These are phyloP conservation scores for Myrmophylax atrothorax DNA, from an alignment of 2,113 vertebrate species.

Conservation along the genomic window DNA sequence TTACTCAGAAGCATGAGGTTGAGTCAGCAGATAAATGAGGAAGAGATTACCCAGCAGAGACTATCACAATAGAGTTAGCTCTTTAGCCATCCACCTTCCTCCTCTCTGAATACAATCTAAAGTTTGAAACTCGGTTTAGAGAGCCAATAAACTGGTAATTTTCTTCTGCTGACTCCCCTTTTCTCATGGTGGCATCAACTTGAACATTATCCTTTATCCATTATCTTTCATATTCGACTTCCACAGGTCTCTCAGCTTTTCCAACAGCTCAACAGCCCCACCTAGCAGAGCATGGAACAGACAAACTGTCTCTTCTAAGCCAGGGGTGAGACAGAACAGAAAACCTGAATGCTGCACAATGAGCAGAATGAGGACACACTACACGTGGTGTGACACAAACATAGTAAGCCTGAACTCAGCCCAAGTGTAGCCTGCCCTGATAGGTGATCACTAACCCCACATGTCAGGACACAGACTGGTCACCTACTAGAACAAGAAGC, in stretches of 20 bases:
- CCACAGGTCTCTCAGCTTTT: neutral
- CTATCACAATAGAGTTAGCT: neutral
- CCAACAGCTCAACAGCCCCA: slow-evolving; percentile 55
- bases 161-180: neutral
- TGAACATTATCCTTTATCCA: neutral
- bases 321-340: accelerated
- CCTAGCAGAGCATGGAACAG: neutral
- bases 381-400: accelerated
- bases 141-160: neutral
- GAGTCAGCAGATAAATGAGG: slow-evolving; percentile 45
- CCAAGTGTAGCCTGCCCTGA: accelerated
- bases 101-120: neutral
- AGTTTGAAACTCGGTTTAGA: neutral
- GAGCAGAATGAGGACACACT: neutral
- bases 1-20: slow-evolving; percentile 41
- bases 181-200: neutral
- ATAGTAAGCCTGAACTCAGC: neutral
- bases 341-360: neutral
- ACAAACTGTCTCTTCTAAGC: neutral
- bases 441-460: neutral
- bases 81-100: neutral
- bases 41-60: slow-evolving; percentile 36
- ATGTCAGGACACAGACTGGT: neutral
- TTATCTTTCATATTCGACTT: neutral
- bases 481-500: neutral